Evolutionary conservation across 2,888 invertebrate species (phyloP), one percentile per base, ranked within the genome.

Genomic region (Ligdia adustata): DNA sequence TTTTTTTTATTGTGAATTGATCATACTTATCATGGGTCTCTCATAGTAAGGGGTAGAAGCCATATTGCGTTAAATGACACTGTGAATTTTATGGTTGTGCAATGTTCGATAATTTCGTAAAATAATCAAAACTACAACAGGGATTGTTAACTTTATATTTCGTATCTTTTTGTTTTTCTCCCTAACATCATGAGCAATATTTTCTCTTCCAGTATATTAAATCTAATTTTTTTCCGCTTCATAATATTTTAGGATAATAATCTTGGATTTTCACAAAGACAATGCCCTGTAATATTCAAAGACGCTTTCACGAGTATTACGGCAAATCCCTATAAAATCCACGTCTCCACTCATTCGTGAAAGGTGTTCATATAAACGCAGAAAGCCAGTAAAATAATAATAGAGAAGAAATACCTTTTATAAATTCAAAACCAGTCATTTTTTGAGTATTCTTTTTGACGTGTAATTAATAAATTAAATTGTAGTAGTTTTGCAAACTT

Each of bases 281-380:
- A 49, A 49, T 43, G 48, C 42, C 38, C 28, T 12, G 33, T 49
- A 44, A 58, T 53, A 55, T 55, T 53, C 35, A 46, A 43, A 53
- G 51, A 45, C 38, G 42, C 54, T 55, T 55, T 53, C 55, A 58
- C 51, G 50, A 49, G 55, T 44, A 46, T 52, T 39, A 49, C 41
- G 37, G 43, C 32, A 47, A 53, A 58, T 58, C 58, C 55, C 47
- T 51, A 46, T 47, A 42, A 53, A 58, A 55, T 55, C 47, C 53
- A 49, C 51, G 47, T 53, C 55, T 58, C 37, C 28, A 18, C 33
- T 38, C 48, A 43, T 43, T 43, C 48, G 48, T 33, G 32, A 33
- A 33, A 49, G 38, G 42, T 43, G 48, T 24, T 46, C 46, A 34
- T 32, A 31, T 14, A 35, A 13, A 26, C 13, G 7, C 1, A 35